These are phyloP conservation scores for Carcharodon carcharias DNA, from an alignment of 2,797 vertebrate genomes.

Conservation along the genomic window DNA sequence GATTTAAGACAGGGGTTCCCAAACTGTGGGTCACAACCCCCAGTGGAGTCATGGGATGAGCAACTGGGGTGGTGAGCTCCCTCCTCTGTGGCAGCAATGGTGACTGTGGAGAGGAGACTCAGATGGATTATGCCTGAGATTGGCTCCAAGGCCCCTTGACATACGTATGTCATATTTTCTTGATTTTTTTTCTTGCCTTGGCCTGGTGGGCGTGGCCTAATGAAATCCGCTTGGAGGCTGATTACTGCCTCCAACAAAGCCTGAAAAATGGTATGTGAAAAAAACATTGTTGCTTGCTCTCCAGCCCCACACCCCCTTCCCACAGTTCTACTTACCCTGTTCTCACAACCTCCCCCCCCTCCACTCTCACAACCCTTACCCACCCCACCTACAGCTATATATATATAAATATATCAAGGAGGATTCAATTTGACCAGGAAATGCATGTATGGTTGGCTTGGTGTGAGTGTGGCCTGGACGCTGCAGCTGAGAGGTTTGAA, in stretches of 20 bases:
- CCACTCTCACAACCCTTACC: not conserved
- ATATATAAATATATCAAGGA: not conserved
- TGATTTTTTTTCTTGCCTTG: not conserved
- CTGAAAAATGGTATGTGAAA: not conserved
- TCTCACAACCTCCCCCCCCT: not conserved
- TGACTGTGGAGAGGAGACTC: not conserved
- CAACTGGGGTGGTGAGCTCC: not conserved
- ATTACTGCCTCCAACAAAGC: not conserved
- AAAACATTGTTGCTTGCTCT: not conserved
- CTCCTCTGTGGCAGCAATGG: not conserved
- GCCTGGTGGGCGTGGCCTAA: not conserved
- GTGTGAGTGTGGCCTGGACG: not conserved
- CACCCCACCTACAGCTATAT: no score
- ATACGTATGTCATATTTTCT: not conserved
- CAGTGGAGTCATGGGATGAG: no score
- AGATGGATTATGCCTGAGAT: not conserved
- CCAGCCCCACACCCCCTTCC: not conserved
- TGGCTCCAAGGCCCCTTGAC: not conserved
- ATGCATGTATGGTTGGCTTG: not conserved
- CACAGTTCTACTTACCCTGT: not conserved
- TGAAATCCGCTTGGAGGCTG: not conserved
- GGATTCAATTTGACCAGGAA: slow-evolving; percentile 10
- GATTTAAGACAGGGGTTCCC: not conserved
- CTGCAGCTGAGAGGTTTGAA: not conserved
- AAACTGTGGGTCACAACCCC: not conserved